phyloP scores from a whole-genome alignment of 2,113 vertebrate genomes.

The Trematomus loennbergii region DNA sequence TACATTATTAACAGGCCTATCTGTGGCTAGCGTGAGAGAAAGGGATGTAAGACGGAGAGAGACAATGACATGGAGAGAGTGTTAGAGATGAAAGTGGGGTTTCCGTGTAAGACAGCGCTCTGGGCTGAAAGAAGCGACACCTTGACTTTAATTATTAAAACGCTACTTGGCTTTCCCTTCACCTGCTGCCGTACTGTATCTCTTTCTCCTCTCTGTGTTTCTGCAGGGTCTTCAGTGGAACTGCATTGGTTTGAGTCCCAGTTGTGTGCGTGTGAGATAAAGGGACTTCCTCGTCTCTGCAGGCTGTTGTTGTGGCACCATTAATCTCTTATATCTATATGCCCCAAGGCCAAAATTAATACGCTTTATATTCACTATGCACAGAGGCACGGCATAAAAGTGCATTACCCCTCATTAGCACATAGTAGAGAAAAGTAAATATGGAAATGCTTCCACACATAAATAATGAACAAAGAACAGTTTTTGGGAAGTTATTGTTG shows the following conservation, averaged over 20 bases:
- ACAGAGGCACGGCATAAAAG: not conserved
- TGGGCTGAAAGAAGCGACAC: conserved; percentile 61
- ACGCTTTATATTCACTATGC: conserved; percentile 21
- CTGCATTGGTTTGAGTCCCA: not conserved
- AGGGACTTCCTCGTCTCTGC: conserved; percentile 9
- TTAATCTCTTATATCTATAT: conserved; percentile 28
- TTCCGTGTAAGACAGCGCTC: conserved; percentile 56
- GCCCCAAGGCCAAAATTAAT: conserved; percentile 18
- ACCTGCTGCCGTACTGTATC: conserved; percentile 12
- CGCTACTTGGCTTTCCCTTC: conserved; percentile 61
- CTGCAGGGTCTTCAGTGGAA: conserved; percentile 20
- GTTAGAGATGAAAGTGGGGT: conserved; percentile 16
- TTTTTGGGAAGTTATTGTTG: conserved; percentile 13
- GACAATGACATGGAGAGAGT: not conserved
- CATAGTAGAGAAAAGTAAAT: conserved; percentile 14
- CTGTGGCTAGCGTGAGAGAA: conserved; percentile 9
- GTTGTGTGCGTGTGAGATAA: conserved; percentile 6
- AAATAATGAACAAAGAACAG: not conserved
- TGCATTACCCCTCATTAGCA: conserved; percentile 30
- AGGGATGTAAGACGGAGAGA: conserved; percentile 13
- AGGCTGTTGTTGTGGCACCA: conserved; percentile 10
- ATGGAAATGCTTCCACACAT: not conserved
- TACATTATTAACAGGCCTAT: conserved; percentile 35
- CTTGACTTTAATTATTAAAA: conserved; percentile 73
- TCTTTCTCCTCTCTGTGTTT: conserved; percentile 17